Percentiles rank a stretch among this genome's conserved stretches.
Evolutionary conservation across 2,113 vertebrate genomes (phyloP).

Genomic region (Daphoenositta chrysoptera): DNA sequence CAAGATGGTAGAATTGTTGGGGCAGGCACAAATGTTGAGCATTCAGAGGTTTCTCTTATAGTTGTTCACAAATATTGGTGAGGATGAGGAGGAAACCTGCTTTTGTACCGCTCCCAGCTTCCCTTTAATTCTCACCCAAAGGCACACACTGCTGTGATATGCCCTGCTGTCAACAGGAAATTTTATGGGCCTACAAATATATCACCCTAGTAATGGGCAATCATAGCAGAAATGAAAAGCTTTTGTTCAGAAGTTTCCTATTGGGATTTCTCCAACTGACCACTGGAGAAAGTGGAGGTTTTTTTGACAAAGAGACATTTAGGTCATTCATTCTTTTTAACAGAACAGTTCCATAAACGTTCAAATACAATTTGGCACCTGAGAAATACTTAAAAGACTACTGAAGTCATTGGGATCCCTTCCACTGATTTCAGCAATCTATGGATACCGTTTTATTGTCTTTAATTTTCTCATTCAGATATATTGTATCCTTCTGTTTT

Average conservation of each 20-base stretch:
- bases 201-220: not conserved
- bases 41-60: not conserved
- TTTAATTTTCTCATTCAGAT: not conserved
- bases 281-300: not conserved
- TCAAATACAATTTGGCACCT: not conserved
- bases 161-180: not conserved
- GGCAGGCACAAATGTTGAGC: not conserved
- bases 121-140: not conserved
- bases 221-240: not conserved
- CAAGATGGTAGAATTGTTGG: not conserved
- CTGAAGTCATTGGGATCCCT: not conserved
- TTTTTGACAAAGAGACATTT: not conserved
- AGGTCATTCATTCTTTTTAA: not conserved
- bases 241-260: not conserved
- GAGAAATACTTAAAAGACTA: not conserved
- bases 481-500: not conserved
- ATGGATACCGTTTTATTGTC: not conserved
- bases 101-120: not conserved
- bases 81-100: not conserved
- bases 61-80: not conserved
- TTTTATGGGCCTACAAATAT: not conserved
- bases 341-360: accelerated
- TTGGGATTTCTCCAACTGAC: not conserved
- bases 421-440: not conserved
- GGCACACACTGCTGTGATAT: not conserved